Evolutionary conservation across 1,140 invertebrate species (phyloP).

Genomic region (Camponotus pennsylvanicus): DNA sequence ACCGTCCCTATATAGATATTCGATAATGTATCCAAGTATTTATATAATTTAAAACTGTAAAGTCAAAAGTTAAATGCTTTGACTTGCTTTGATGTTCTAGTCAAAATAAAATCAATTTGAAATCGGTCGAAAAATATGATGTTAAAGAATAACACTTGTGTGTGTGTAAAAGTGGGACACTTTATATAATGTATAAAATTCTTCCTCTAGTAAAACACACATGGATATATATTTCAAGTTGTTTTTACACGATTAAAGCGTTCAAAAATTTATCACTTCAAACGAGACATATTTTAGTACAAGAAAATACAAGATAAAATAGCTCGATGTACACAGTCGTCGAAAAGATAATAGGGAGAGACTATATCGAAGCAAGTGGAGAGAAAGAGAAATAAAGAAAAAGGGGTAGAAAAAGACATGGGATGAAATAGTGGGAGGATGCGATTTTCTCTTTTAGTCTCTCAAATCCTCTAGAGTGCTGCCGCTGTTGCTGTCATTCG

Average conservation of each 20-base stretch:
- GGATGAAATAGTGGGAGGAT: background rate
- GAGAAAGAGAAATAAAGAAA: too few relatives aligned
- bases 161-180: background rate
- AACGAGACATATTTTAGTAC: background rate
- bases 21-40: background rate
- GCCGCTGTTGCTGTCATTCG: conserved; percentile 60
- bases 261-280: conserved; percentile 23
- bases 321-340: background rate
- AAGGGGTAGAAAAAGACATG: background rate
- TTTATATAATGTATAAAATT: background rate
- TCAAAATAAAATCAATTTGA: background rate
- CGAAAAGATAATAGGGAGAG: background rate
- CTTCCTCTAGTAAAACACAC: background rate
- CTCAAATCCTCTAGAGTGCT: conserved; percentile 56
- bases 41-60: background rate
- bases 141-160: background rate
- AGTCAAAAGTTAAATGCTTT: background rate
- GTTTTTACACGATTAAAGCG: conserved; percentile 3
- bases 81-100: background rate
- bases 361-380: background rate
- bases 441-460: background rate
- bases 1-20: background rate
- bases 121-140: background rate
- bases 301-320: conserved; percentile 41
- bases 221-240: conserved; percentile 26